Base-by-base conservation (phyloP, 2,113 vertebrate genomes). In the Okapia johnstoni region DNA sequence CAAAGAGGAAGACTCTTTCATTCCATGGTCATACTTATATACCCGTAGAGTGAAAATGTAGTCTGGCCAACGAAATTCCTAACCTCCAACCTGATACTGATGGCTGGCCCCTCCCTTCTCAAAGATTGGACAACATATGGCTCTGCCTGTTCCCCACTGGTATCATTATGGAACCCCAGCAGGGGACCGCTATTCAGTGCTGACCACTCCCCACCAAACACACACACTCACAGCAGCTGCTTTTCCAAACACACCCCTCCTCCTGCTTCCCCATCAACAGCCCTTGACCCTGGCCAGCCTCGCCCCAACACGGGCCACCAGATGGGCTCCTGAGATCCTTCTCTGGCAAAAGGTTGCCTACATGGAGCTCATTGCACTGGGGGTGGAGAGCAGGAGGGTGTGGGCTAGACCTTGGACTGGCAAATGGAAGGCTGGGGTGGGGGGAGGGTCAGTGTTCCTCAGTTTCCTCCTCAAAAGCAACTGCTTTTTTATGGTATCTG, bases 101-200 rank as follows among this genome's bases (percentile, higher is more conserved):
- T 79, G 36, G 79, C n/a, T 66, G 15, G 46, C 90, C 58, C 93
- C 88, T 97, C 60, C 85, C 50, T 92, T 58, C 50, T 70, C 90
- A 83, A 43, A 95, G 81, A 93, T 6, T 77, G 77, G 85, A 96
- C 57, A 96, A 90, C 93, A 84, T 90, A 96, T 79, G 43, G 55
- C 88, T 96, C 90, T 95, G 94, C 66, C 85, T 91, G 81, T 97
- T 81, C 90, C 96, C 96, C 50, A 97, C 97, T 90, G 97, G 79
- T 93, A 17, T 73, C 96, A 96, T 98, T 98, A 96, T 96, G 92
- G 97, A 97, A 89, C 96, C 96, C 96, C 98, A 98, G 96, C 96
- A 97, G 97, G 96, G 97, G 92, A 96, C 95, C 93, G 96, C 81
- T 98, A 97, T 98, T 98, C 94, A 97, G 66, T 77, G 66, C 88